A percentile compares a stretch with the other conserved stretches of the same genome.
phyloP scores from a whole-genome alignment of 2,113 vertebrate genomes.

The Orcinus orca region DNA sequence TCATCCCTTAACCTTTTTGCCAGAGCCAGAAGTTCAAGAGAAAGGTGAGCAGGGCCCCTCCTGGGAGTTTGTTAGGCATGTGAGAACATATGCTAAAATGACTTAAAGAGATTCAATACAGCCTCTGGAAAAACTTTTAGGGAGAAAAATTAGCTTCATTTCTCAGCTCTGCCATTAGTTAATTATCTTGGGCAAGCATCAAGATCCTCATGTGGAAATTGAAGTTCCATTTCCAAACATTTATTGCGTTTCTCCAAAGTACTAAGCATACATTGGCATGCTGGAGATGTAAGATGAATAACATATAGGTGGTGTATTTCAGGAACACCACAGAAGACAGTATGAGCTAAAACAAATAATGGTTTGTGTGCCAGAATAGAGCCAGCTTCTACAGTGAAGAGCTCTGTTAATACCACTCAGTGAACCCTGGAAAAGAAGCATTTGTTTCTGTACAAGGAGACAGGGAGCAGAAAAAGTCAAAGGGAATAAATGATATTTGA shows the following conservation, averaged over 20 bases:
- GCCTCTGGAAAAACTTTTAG: not conserved
- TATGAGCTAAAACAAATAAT: not conserved
- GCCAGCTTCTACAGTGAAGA: not conserved
- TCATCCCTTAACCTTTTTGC: not conserved
- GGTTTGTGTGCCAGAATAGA: not conserved
- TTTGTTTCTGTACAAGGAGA: constrained; percentile 13
- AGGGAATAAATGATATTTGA: not conserved
- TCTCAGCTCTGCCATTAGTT: not conserved
- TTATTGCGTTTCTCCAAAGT: not conserved
- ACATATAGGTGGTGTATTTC: not conserved
- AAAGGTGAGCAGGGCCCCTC: not conserved
- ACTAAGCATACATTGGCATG: not conserved
- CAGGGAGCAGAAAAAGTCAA: not conserved
- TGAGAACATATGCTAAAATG: not conserved
- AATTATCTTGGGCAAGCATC: not conserved
- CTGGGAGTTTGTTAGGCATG: not conserved
- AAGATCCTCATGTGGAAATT: not conserved
- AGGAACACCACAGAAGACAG: not conserved
- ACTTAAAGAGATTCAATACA: not conserved
- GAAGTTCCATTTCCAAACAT: not conserved
- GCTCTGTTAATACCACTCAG: not conserved
- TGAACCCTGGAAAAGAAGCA: constrained; percentile 21
- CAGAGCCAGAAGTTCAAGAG: not conserved
- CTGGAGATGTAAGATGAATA: not conserved
- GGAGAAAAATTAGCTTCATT: not conserved